Evolutionary conservation across 23 tunicate species (phyloP).

Genomic region (Styela plicata): DNA sequence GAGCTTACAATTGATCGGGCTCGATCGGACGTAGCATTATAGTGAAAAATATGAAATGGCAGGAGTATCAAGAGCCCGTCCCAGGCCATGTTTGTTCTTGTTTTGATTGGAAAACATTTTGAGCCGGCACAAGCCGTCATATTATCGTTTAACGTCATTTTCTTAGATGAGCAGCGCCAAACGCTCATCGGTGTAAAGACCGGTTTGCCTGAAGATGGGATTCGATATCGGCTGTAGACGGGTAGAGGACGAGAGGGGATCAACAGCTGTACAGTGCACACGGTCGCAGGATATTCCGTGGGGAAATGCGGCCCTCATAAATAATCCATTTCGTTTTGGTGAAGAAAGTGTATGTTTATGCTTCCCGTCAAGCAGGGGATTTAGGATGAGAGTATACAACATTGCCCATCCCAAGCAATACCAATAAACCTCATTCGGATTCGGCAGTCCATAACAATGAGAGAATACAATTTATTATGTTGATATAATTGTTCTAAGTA

Average conservation of each 20-base stretch:
- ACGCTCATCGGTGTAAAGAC: not conserved
- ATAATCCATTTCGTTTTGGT: constrained; percentile 18
- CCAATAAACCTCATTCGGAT: no score
- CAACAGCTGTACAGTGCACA: constrained; percentile 23
- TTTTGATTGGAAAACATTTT: not conserved
- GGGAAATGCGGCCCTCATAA: constrained; percentile 24
- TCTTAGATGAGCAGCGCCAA: not conserved
- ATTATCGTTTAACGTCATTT: not conserved
- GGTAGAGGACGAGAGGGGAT: constrained; percentile 9
- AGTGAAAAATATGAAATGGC: no score
- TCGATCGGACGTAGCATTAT: not conserved
- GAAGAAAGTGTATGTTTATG: constrained; percentile 6
- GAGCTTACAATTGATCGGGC: not conserved
- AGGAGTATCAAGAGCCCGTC: no score
- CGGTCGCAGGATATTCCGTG: constrained; percentile 22
- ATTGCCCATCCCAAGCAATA: no score
- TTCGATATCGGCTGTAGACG: not conserved
- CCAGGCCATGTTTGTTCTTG: not conserved
- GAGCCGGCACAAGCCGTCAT: not conserved
- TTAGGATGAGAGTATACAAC: no score
- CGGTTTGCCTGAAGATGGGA: not conserved
- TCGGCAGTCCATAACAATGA: no score
- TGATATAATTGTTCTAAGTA: no score
- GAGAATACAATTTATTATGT: no score
- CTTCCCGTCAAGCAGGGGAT: not conserved